Evolutionary conservation across 2,113 vertebrate species (phyloP).

Genomic region (Phaethon lepturus): DNA sequence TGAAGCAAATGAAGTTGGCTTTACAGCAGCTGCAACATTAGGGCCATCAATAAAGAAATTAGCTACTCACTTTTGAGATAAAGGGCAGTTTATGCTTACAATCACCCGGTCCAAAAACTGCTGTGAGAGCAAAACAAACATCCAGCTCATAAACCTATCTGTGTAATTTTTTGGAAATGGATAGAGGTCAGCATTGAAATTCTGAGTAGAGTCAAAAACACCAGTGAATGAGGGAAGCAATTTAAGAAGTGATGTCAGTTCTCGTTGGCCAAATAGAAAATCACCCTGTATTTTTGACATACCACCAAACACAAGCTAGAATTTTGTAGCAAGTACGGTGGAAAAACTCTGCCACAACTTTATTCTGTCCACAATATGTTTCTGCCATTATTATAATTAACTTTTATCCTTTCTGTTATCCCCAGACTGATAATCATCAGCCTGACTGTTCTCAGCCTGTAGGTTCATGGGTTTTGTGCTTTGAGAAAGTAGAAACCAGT

Average conservation of each 20-base stretch:
- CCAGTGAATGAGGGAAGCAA: neutral
- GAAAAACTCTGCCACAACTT: slow-evolving; percentile 8
- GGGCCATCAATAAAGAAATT: slow-evolving; percentile 34
- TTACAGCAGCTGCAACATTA: slow-evolving; percentile 1
- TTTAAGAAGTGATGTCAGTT: neutral
- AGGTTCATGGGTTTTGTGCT: neutral
- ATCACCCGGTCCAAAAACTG: neutral
- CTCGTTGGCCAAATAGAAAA: neutral
- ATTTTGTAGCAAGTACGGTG: neutral
- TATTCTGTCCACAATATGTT: neutral
- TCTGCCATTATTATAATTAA: neutral
- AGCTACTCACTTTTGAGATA: slow-evolving; percentile 29
- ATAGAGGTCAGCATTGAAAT: slow-evolving; percentile 37
- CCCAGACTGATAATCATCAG: neutral
- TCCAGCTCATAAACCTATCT: slow-evolving; percentile 27
- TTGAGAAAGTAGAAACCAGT: neutral
- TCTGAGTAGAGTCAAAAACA: slow-evolving; percentile 6
- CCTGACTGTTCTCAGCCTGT: neutral
- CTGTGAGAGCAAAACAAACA: slow-evolving; percentile 34
- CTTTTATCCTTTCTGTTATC: neutral
- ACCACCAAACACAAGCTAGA: neutral
- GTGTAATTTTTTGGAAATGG: slow-evolving; percentile 30
- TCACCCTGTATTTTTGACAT: neutral
- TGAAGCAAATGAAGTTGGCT: neutral
- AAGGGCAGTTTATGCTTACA: slow-evolving; percentile 54